phyloP scores from a whole-genome alignment of 1,140 invertebrate genomes.

The Bradysia coprophila region DNA sequence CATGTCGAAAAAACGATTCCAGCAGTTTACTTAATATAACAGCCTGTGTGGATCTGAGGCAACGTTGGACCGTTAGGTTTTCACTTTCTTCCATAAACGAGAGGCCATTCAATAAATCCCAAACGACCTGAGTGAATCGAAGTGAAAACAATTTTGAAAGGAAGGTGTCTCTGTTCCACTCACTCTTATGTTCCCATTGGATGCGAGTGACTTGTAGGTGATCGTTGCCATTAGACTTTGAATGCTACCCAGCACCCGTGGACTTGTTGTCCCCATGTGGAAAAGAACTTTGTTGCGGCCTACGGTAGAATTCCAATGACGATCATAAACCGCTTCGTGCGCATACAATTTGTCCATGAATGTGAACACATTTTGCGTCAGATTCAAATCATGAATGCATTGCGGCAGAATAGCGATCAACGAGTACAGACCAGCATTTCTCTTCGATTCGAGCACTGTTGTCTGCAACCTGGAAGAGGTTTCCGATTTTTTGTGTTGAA shows the following conservation, averaged over 20 bases:
- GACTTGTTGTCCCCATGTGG: constrained; percentile 7
- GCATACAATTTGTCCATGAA: constrained; percentile 31
- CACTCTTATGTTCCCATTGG: too few species aligned
- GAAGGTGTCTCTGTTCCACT: too few species aligned
- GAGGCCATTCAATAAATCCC: constrained; percentile 19
- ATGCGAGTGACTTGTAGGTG: too few species aligned
- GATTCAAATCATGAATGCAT: constrained; percentile 29
- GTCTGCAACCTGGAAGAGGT: too few species aligned
- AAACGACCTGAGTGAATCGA: constrained; percentile 22
- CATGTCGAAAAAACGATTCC: constrained; percentile 12
- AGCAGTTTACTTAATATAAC: constrained; percentile 16
- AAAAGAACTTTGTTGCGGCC: constrained; percentile 20
- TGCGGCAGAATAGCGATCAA: constrained; percentile 47
- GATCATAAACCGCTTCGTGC: background rate
- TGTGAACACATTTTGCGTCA: constrained; percentile 33
- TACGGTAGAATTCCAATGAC: constrained; percentile 13
- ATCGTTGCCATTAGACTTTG: too few species aligned
- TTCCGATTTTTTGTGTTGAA: too few species aligned
- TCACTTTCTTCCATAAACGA: constrained; percentile 19
- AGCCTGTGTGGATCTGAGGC: constrained; percentile 16
- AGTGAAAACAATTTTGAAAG: constrained; percentile 11
- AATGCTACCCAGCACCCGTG: too few species aligned
- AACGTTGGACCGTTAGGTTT: constrained; percentile 11
- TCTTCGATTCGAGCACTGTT: constrained; percentile 8
- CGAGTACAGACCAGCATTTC: constrained; percentile 38